phyloP scores from a whole-genome alignment of 2,797 vertebrate genomes.

The Micromesistius poutassou region DNA sequence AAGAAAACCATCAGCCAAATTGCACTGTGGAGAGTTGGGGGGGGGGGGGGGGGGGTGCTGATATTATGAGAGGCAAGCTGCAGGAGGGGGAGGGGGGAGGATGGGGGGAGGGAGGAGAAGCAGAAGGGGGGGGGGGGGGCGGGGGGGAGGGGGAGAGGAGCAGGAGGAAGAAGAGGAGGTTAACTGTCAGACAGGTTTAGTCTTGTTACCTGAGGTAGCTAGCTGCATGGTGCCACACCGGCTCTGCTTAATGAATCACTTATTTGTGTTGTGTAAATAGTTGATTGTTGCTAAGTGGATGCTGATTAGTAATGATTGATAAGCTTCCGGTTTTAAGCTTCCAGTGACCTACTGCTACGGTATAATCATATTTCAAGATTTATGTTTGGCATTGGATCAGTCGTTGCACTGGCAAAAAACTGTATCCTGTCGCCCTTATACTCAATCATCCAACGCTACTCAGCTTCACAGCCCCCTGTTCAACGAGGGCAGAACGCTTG shows the following conservation, averaged over 20 bases:
- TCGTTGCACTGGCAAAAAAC: neutral
- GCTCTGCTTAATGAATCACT: neutral
- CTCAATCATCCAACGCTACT: neutral
- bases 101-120: neutral
- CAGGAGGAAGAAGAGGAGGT: neutral
- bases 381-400: neutral
- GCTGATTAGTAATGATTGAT: neutral
- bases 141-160: neutral
- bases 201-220: neutral
- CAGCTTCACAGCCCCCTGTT: no score
- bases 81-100: conserved; percentile 10
- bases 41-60: conserved; percentile 39
- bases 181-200: neutral
- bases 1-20: conserved; percentile 72
- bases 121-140: neutral
- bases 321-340: neutral
- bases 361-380: neutral
- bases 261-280: neutral
- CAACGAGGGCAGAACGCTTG: no score
- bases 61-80: conserved; percentile 28
- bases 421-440: neutral
- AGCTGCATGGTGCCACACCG: no score
- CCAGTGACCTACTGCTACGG: no score
- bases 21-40: conserved; percentile 51
- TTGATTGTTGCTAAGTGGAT: neutral